Base-by-base conservation (phyloP, 1,140 invertebrate species). In the Euglossa dilemma region DNA sequence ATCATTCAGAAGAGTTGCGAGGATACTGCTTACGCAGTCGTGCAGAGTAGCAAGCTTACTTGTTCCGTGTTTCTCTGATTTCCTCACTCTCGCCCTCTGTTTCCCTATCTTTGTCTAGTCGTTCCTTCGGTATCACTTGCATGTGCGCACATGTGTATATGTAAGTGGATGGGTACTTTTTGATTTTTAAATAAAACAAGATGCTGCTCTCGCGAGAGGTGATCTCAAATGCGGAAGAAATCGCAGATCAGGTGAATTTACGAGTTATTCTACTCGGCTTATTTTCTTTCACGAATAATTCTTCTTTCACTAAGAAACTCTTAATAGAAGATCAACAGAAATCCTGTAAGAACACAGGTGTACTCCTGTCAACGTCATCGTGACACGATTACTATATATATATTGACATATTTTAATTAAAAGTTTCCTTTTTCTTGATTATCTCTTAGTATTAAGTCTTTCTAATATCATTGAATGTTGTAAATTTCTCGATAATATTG, bases 201-300 rank as follows among this genome's bases (percentile, higher is more conserved):
- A 98, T 97, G 97, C 96, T 96, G 95, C 96, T 96, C 94, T 97
- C 97, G 93, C 97, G 97, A 94, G 97, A 98, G 96, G 96, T 98
- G 92, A 95, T 99, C 91, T 96, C 97, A 82, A 98, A 96, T 92
- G 98, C 98, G 63, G 98, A 99, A 95, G 98, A 99, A 94, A 95
- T 98, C 90, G 98, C 98, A 79, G 98, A 99, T 95, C 97, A 98
- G 97, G 98, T 99, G 95, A 95, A 87, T 91, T 91, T 88, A 67
- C 57, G 77, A 52, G 57, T 11, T 5, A 25, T 45, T n/a, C 56
- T 50, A 36, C 63, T 61, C 12, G n/a, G 71, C 72, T 76, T 54
- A 23, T 72, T 54, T 63, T 25, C 36, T 52, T 16, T 57, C 23
- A n/a, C n/a, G 14, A 59, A 57, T 66, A 80, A 28, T 59, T 59